A percentile compares a stretch with the other conserved stretches of the same genome.
Evolutionary conservation across 2,888 invertebrate species (phyloP).

Genomic region (Thalpophila matura): DNA sequence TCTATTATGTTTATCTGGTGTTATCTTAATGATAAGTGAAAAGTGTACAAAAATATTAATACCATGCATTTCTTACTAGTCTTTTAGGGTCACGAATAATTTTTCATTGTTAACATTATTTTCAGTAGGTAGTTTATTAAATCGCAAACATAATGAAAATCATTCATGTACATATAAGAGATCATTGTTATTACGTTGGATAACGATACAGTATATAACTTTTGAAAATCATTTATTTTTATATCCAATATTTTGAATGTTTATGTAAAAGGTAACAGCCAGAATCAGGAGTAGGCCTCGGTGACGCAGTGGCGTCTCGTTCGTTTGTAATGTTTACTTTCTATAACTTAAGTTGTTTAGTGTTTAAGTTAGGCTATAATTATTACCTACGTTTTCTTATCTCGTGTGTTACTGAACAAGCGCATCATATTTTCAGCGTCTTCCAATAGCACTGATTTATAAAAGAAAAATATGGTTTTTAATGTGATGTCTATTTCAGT

Average conservation of each 20-base stretch:
- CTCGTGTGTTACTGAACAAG: conserved; percentile 68
- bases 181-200: conserved; percentile 77
- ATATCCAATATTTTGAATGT: conserved; percentile 87
- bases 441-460: conserved; percentile 85
- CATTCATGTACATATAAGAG: conserved; percentile 73
- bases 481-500: conserved; percentile 83
- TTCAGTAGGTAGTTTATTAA: conserved; percentile 72
- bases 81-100: conserved; percentile 86
- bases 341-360: conserved; percentile 61
- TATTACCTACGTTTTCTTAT: conserved; percentile 65
- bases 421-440: conserved; percentile 78
- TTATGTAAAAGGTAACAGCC: conserved; percentile 69
- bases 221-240: conserved; percentile 88
- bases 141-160: conserved; percentile 64
- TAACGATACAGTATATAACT: conserved; percentile 73
- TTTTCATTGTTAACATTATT: conserved; percentile 71
- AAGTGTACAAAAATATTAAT: conserved; percentile 88
- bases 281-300: conserved; percentile 72
- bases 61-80: conserved; percentile 89
- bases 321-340: conserved; percentile 54
- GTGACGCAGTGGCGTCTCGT: conserved; percentile 61
- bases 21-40: conserved; percentile 89
- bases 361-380: conserved; percentile 67
- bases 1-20: conserved; percentile 88
- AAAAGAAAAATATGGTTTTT: conserved; percentile 61